These are phyloP conservation scores for Tylochromis polylepis DNA, from an alignment of 2,113 vertebrate species.

Conservation along the genomic window DNA sequence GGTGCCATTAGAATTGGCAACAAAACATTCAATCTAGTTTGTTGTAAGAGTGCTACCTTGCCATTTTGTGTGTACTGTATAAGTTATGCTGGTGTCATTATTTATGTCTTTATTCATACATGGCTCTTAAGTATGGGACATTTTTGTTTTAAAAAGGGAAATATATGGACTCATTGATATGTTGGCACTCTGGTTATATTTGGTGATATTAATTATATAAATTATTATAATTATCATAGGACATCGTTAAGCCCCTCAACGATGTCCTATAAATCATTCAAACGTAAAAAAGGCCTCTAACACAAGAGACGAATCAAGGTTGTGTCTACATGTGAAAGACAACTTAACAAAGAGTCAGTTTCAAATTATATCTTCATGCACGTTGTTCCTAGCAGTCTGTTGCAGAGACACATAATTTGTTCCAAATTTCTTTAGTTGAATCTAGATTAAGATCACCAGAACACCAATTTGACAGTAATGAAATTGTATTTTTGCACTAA, in stretches of 20 bases:
- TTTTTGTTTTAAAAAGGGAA: not conserved
- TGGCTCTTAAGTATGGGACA: not conserved
- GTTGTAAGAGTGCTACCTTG: conserved; percentile 28
- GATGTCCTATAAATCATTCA: not conserved
- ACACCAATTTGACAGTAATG: not conserved
- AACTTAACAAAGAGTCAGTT: not conserved
- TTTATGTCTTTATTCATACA: conserved; percentile 28
- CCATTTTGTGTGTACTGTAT: conserved; percentile 41
- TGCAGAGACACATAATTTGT: not conserved
- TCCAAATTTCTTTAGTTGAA: not conserved
- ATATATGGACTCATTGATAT: not conserved
- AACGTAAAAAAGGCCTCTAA: not conserved
- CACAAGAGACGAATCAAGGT: not conserved
- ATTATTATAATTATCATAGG: not conserved
- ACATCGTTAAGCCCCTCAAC: not conserved
- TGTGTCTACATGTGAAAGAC: not conserved
- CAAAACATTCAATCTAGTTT: conserved; percentile 31
- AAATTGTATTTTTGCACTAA: not conserved
- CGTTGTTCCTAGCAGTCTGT: not conserved
- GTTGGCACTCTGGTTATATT: not conserved
- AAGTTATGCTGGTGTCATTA: conserved; percentile 10
- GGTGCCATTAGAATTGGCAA: conserved; percentile 39
- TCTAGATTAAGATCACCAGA: not conserved
- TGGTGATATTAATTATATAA: not conserved
- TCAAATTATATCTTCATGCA: not conserved